Percentiles rank a stretch among this genome's conserved stretches.
These are phyloP conservation scores for Drosophila hydei DNA, from an alignment of 1,140 invertebrate species.

Conservation along the genomic window DNA sequence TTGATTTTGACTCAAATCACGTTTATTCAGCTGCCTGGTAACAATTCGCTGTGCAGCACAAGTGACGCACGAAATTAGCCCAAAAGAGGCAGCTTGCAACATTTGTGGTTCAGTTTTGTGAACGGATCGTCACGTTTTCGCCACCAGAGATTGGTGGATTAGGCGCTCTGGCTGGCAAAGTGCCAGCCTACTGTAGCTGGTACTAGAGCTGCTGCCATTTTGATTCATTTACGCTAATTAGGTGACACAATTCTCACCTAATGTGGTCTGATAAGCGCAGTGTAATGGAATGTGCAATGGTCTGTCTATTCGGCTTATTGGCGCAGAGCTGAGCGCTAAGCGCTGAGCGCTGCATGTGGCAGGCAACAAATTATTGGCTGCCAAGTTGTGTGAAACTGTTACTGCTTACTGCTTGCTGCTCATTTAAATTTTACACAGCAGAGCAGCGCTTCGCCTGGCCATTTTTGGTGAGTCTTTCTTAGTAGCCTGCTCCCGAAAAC, in stretches of 20 bases:
- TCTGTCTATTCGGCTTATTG: conserved; percentile 35
- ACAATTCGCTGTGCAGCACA: conserved; percentile 47
- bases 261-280: conserved; percentile 75
- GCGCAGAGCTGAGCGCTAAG: conserved; percentile 5
- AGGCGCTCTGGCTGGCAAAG: conserved; percentile 48
- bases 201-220: conserved; percentile 47
- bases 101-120: conserved; percentile 26
- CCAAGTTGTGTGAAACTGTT: conserved; percentile 47
- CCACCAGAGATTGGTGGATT: conserved; percentile 67
- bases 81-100: conserved; percentile 24
- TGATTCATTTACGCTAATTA: conserved; percentile 83
- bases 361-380: conserved; percentile 71
- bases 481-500: conserved; percentile 68
- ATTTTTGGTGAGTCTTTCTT: conserved; percentile 70
- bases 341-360: conserved; percentile 1
- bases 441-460: conserved; percentile 55
- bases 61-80: conserved; percentile 47
- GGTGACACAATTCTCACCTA: conserved; percentile 84
- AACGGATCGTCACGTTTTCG: conserved; percentile 67
- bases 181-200: conserved; percentile 38
- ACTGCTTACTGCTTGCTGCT: conserved; percentile 42
- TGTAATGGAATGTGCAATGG: conserved; percentile 44
- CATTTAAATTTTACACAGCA: conserved; percentile 79
- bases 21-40: conserved; percentile 46
- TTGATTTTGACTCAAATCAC: conserved; percentile 52